A percentile compares a stretch with the other conserved stretches of the same genome.
phyloP scores from a whole-genome alignment of 2,113 vertebrate species.

The Eretmochelys imbricata region DNA sequence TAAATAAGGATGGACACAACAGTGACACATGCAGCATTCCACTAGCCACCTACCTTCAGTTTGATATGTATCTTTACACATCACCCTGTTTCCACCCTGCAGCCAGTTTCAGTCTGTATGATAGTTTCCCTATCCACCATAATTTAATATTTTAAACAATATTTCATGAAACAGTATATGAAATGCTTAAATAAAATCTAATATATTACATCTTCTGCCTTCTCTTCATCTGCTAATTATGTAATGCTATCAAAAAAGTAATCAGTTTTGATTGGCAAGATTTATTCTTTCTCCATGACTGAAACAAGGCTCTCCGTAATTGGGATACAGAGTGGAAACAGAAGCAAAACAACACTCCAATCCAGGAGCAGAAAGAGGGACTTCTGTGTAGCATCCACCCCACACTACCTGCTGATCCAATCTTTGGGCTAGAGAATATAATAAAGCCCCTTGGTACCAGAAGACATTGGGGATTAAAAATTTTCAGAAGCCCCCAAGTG shows the following conservation, averaged over 20 bases:
- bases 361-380: not conserved
- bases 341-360: not conserved
- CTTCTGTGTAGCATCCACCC: not conserved
- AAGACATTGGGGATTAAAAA: not conserved
- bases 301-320: not conserved
- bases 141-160: constrained; percentile 25
- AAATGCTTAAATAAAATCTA: not conserved
- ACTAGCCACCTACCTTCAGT: not conserved
- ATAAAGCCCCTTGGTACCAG: not conserved
- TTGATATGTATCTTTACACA: constrained; percentile 28
- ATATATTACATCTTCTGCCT: not conserved
- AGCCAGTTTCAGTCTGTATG: not conserved
- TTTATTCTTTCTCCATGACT: not conserved
- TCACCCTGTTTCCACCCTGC: not conserved
- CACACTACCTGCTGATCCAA: not conserved
- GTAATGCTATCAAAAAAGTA: not conserved
- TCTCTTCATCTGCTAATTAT: not conserved
- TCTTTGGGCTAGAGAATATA: not conserved
- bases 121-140: not conserved
- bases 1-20: not conserved
- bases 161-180: not conserved
- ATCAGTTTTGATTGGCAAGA: not conserved
- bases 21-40: not conserved
- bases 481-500: not conserved
- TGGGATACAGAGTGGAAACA: not conserved